Percentiles rank a stretch among this genome's conserved stretches.
These are phyloP conservation scores for Stratiomys singularior DNA, from an alignment of 2,888 invertebrate species.

Conservation along the genomic window DNA sequence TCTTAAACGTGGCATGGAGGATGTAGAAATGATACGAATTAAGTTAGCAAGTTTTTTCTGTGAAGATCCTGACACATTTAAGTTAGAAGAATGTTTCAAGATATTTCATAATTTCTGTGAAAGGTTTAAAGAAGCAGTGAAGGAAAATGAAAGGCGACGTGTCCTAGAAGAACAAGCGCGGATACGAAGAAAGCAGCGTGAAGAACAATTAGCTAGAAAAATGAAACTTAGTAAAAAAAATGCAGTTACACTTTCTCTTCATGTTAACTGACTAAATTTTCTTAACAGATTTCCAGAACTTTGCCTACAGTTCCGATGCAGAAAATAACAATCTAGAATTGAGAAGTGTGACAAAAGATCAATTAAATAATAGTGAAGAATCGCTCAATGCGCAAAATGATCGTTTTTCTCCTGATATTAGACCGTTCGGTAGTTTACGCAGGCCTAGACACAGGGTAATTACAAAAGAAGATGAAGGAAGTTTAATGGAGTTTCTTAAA, in stretches of 20 bases:
- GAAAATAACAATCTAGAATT: conserved; percentile 76
- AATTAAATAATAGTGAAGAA: conserved; percentile 66
- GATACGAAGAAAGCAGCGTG: conserved; percentile 77
- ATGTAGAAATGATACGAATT: conserved; percentile 81
- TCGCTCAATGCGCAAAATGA: conserved; percentile 55
- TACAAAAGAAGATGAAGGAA: conserved; percentile 84
- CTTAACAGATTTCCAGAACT: not conserved
- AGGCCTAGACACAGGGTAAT: conserved; percentile 83
- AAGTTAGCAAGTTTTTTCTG: conserved; percentile 93
- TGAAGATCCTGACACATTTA: conserved; percentile 89
- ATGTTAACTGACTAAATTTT: too few species aligned
- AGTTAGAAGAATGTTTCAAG: conserved; percentile 93
- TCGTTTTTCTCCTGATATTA: conserved; percentile 73
- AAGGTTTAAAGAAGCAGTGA: conserved; percentile 83
- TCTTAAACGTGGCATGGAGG: conserved; percentile 81
- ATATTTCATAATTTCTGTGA: conserved; percentile 89
- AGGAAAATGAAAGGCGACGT: conserved; percentile 85
- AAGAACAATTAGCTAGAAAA: conserved; percentile 75
- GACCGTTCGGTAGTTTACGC: conserved; percentile 88
- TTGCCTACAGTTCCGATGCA: conserved; percentile 67
- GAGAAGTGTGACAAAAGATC: conserved; percentile 74
- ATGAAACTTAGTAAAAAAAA: conserved; percentile 71
- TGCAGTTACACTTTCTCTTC: too few species aligned
- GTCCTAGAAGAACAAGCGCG: conserved; percentile 89
- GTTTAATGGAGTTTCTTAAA: conserved; percentile 85